Evolutionary conservation across 2,113 vertebrate species (phyloP), one percentile per base, ranked within the genome.

Genomic region (Xenus cinereus): DNA sequence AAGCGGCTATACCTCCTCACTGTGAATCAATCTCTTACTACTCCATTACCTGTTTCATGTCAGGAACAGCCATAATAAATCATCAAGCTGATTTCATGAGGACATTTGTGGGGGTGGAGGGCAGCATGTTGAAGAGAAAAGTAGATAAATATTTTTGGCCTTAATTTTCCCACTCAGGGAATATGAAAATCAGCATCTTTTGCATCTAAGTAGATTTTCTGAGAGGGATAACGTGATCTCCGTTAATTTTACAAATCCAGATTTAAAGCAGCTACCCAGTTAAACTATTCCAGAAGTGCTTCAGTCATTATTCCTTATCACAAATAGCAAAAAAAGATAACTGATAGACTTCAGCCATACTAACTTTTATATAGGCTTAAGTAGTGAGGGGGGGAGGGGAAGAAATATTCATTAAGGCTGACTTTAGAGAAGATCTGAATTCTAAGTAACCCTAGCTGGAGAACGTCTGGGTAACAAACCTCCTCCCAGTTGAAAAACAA

Each of bases 331-430:
- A 46, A 93, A 85, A 83, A 43, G 6, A 6, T 50, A 74, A 63
- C 1, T 46, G 39, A 64, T 19, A 69, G 48, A 35, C 20, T 80
- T 64, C 24, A 71, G 19, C 4, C 17, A 73, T 8, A 6, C 45
- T 39, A 43, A 39, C 3, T 76, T 89, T 80, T n/a, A 32, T 30
- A 51, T 9, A 39, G 8, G 7, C 9, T 60, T 50, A 54, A 56
- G 9, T 11, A 64, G 12, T 2, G 19, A 46, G 8, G 10, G 21
- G 45, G 20, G 20, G 5, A 4, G 3, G 3, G 4, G 3, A n/a
- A 7, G 56, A 19, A 23, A 16, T 3, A 66, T 7, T 51, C 12
- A 54, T 54, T 46, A 82, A 30, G 35, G 6, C 7, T 64, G 21
- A 79, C 22, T 80, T 24, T 24, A 57, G 62, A 81, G 48, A 92